These are phyloP conservation scores for Caenorhabditis sp. DNA, from an alignment of 2,888 invertebrate species.

Conservation along the genomic window DNA sequence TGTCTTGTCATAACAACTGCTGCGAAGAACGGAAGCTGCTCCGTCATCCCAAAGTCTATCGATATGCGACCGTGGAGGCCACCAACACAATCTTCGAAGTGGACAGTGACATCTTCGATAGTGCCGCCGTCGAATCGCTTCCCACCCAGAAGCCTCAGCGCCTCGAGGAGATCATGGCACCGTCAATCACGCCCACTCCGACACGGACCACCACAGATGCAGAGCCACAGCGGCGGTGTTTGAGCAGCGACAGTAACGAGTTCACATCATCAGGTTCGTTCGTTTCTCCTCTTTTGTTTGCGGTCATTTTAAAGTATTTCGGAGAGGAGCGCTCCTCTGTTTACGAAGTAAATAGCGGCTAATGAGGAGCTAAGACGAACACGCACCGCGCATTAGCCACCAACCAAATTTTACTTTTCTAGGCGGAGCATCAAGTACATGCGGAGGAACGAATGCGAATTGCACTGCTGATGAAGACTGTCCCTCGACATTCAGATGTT, in stretches of 20 bases:
- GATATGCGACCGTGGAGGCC: conserved; percentile 49
- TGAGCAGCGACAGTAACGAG: conserved; percentile 39
- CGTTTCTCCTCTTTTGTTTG: conserved; percentile 28
- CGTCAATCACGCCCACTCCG: conserved; percentile 31
- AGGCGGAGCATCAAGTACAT: conserved; percentile 43
- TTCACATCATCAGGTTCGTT: conserved; percentile 36
- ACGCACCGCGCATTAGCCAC: conserved; percentile 46
- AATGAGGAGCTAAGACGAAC: conserved; percentile 48
- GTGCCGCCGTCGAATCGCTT: conserved; percentile 39
- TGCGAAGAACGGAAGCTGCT: conserved; percentile 56
- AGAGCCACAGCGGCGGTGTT: conserved; percentile 32
- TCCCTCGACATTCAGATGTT: conserved; percentile 67
- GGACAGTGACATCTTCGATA: conserved; percentile 46
- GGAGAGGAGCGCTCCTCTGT: conserved; percentile 29
- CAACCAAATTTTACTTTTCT: conserved; percentile 47
- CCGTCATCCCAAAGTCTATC: conserved; percentile 46
- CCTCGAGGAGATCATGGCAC: conserved; percentile 39
- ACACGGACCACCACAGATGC: conserved; percentile 44
- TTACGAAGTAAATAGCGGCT: conserved; percentile 55
- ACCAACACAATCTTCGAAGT: conserved; percentile 48
- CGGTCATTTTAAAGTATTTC: conserved; percentile 54
- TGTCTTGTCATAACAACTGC: conserved; percentile 61
- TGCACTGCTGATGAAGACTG: conserved; percentile 64
- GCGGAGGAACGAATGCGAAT: conserved; percentile 60
- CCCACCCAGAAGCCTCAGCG: conserved; percentile 23